Evolutionary conservation across 2,888 invertebrate species (phyloP), one percentile per base, ranked within the genome.

Genomic region (Hypselothyrea guttata): DNA sequence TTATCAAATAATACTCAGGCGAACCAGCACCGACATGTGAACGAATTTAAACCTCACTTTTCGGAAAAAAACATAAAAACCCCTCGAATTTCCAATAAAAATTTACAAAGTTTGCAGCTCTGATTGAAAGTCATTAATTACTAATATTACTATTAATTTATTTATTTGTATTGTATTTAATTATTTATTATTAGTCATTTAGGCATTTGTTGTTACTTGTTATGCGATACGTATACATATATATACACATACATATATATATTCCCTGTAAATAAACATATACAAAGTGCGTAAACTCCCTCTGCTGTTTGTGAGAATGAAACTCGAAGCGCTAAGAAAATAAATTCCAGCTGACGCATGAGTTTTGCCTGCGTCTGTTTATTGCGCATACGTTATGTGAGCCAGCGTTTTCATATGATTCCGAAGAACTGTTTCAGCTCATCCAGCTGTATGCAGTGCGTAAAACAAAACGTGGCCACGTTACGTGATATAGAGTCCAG

Each of bases 61-160:
- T n/a, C n/a, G n/a, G n/a, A n/a, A n/a, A n/a, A n/a, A n/a, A n/a
- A n/a, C n/a, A n/a, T n/a, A n/a, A n/a, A n/a, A n/a, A n/a, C n/a
- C n/a, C n/a, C n/a, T n/a, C n/a, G n/a, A n/a, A n/a, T n/a, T n/a
- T n/a, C n/a, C n/a, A n/a, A n/a, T n/a, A n/a, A n/a, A n/a, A n/a
- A n/a, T n/a, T n/a, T n/a, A n/a, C n/a, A n/a, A n/a, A n/a, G n/a
- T n/a, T n/a, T n/a, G n/a, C n/a, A n/a, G n/a, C n/a, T n/a, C n/a
- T n/a, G n/a, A n/a, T n/a, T n/a, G n/a, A 87, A 88, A 88, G 88
- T 88, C 89, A 88, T 88, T 82, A 71, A 57, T 55, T 61, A 58
- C 38, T 71, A 70, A 64, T 44, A 56, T 33, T 56, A 34, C 33
- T 49, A 44, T 12, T 45, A 31, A 45, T 31, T 31, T 37, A 53